Evolutionary conservation across 2,113 vertebrate genomes (phyloP).

Genomic region (Mus pahari): DNA sequence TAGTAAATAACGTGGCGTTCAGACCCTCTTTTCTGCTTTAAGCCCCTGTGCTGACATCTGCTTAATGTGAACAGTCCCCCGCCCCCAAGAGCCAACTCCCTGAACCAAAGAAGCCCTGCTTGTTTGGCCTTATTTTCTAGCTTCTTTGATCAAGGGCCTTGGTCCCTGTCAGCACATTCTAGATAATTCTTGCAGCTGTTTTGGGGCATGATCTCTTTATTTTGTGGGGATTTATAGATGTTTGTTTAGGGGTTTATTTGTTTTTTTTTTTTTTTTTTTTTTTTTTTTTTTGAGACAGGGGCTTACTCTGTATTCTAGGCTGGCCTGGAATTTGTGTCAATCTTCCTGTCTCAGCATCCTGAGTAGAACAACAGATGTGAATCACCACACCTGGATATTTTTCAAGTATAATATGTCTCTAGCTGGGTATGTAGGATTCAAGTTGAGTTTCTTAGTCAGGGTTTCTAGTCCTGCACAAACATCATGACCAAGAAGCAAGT

Average conservation of each 20-base stretch:
- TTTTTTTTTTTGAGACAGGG: background rate
- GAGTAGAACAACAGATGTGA: background rate
- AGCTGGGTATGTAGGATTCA: background rate
- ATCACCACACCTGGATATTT: background rate
- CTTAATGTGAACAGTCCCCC: background rate
- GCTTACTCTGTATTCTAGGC: background rate
- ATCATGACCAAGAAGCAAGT: too few species aligned
- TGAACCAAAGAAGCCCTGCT: background rate
- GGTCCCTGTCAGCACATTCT: background rate
- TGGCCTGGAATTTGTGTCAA: background rate
- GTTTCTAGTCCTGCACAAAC: too few species aligned
- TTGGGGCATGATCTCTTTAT: background rate
- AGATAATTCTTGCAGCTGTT: background rate
- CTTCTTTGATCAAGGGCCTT: background rate
- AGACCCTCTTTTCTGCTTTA: background rate
- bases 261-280: too few species aligned
- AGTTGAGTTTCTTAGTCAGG: background rate
- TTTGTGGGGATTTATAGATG: background rate
- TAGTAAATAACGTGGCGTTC: background rate
- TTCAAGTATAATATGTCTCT: background rate
- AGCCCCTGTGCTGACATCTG: background rate
- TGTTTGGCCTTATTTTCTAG: background rate
- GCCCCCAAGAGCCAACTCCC: background rate
- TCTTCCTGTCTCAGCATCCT: background rate
- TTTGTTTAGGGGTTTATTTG: too few species aligned